Percentiles rank a stretch among this genome's conserved stretches.
phyloP scores from a whole-genome alignment of 2,113 vertebrate genomes.

The Hylia prasina region DNA sequence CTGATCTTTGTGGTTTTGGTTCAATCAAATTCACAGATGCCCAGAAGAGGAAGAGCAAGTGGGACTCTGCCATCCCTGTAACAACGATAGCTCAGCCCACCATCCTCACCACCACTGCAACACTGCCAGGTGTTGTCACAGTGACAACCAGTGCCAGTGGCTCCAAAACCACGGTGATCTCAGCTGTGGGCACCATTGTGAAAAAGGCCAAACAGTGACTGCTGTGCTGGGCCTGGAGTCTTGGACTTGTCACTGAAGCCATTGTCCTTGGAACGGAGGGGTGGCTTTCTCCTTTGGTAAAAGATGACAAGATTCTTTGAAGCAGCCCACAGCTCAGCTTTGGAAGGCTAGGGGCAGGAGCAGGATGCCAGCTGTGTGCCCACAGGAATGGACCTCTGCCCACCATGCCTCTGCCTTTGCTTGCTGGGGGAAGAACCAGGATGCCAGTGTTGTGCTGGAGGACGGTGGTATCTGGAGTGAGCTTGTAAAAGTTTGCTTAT shows the following conservation, averaged over 20 bases:
- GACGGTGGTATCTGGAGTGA: neutral
- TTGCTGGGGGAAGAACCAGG: neutral
- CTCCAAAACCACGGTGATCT: constrained; percentile 97
- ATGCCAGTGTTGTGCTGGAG: neutral
- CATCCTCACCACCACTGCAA: constrained; percentile 91
- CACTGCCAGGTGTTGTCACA: constrained; percentile 90
- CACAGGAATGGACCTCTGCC: constrained; percentile 15
- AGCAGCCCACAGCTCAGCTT: neutral
- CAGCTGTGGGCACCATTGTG: constrained; percentile 94
- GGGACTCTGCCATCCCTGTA: constrained; percentile 96
- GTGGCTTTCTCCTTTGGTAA: constrained; percentile 10
- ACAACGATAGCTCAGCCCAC: constrained; percentile 89
- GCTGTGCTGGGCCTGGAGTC: constrained; percentile 6
- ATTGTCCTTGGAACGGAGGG: neutral
- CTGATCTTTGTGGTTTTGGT: neutral
- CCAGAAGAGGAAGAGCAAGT: constrained; percentile 98
- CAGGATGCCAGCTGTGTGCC: constrained; percentile 19
- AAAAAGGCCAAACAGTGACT: constrained; percentile 97
- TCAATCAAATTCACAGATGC: constrained; percentile 77
- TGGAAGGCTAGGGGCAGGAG: neutral
- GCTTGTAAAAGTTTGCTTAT: neutral
- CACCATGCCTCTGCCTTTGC: neutral
- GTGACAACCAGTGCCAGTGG: constrained; percentile 97
- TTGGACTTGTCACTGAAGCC: constrained; percentile 15
- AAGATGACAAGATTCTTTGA: constrained; percentile 28